Conservation (phyloP, 2,888 invertebrate genomes). For the Geotrupes spiniger region DNA sequence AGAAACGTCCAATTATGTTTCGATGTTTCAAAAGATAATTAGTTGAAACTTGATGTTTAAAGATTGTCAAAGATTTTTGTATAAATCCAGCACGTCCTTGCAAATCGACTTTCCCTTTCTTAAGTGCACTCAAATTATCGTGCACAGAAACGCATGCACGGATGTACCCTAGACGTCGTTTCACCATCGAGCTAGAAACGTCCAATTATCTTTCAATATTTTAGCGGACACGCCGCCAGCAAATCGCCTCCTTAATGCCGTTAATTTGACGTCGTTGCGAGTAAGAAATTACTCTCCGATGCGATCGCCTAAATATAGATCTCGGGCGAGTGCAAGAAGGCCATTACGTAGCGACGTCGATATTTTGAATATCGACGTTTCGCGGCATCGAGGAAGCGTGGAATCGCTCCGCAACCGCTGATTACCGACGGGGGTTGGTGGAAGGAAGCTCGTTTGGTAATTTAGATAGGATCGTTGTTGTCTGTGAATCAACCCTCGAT, state of each 20-base stretch:
- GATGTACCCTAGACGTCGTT: not conserved
- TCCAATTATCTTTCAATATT: slow-evolving; percentile 14
- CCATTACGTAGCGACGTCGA: not conserved
- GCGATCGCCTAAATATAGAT: not conserved
- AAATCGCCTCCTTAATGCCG: not conserved
- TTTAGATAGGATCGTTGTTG: slow-evolving; percentile 45
- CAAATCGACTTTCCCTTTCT: too few relatives aligned
- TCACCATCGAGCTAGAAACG: not conserved
- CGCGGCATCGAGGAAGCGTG: slow-evolving; percentile 5
- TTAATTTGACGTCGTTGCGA: not conserved
- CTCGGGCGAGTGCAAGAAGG: not conserved
- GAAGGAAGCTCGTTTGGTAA: slow-evolving; percentile 41
- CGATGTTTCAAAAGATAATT: slow-evolving; percentile 4
- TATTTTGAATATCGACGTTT: slow-evolving; percentile 8
- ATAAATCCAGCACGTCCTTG: too few relatives aligned
- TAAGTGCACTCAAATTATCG: too few relatives aligned
- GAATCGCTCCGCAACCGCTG: slow-evolving; percentile 28
- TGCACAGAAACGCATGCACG: too few relatives aligned
- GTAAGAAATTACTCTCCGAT: slow-evolving; percentile 1
- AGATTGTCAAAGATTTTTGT: too few relatives aligned
- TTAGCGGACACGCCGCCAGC: not conserved
- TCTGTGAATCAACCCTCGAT: slow-evolving; percentile 43
- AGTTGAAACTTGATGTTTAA: not conserved
- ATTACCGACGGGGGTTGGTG: slow-evolving; percentile 33
- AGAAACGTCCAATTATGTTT: slow-evolving; percentile 10